Percentiles rank a stretch among this genome's conserved stretches.
Conservation (phyloP, 2,113 vertebrate genomes). For the Corvus hawaiiensis region DNA sequence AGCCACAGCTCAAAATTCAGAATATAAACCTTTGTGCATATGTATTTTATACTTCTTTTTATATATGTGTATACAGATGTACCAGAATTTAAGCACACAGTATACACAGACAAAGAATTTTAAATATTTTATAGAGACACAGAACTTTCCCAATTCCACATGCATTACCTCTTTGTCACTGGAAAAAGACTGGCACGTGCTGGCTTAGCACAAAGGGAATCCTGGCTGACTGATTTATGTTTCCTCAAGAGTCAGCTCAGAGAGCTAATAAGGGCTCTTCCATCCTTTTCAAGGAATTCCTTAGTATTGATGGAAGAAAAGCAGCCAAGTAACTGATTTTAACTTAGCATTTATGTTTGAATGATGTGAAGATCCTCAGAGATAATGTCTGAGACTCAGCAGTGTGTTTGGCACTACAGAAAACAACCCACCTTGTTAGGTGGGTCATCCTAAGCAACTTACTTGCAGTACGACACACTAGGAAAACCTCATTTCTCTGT, state of each 20-base stretch:
- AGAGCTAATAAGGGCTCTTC: background rate
- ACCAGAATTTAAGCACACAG: background rate
- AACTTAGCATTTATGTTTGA: background rate
- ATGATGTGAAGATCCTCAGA: background rate
- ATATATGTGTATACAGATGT: background rate
- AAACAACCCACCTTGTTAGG: background rate
- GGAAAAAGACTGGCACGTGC: background rate
- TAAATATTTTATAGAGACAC: background rate
- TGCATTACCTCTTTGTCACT: background rate
- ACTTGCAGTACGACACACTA: background rate
- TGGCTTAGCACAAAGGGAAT: background rate
- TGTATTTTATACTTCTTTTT: background rate
- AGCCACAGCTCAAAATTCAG: background rate
- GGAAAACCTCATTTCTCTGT: background rate
- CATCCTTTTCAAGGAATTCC: background rate
- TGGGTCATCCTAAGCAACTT: background rate
- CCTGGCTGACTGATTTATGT: background rate
- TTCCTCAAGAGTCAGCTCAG: background rate
- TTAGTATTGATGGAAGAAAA: background rate
- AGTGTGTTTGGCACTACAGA: background rate
- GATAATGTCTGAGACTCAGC: background rate
- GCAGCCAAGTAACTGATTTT: background rate
- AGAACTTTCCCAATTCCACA: background rate
- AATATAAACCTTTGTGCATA: background rate
- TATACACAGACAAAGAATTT: background rate